phyloP scores from a whole-genome alignment of 37 sponge, comb jelly and placozoan species.

The Axinella damicornis region DNA sequence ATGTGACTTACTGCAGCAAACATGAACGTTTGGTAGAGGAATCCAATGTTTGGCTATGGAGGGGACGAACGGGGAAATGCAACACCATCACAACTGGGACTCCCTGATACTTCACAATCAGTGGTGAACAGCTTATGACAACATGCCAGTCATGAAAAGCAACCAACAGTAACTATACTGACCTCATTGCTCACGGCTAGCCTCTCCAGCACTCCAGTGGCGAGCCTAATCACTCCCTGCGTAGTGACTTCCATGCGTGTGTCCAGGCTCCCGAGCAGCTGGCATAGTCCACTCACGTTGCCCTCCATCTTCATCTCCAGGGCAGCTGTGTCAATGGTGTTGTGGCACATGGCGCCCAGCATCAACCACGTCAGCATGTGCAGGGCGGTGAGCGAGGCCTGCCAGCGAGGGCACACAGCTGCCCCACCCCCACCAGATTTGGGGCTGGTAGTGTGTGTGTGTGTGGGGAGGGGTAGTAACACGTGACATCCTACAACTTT shows the following conservation, averaged over 20 bases:
- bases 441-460: background rate
- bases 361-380: conserved; percentile 47
- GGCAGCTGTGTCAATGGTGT: conserved; percentile 15
- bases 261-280: conserved; percentile 30
- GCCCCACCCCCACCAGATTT: background rate
- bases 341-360: conserved; percentile 50
- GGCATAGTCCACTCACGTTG: conserved; percentile 5
- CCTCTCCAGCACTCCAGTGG: conserved; percentile 22
- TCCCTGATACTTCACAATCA: no score
- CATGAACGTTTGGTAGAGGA: conserved; percentile 9
- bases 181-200: background rate
- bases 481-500: no score
- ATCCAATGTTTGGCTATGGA: background rate
- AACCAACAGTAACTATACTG: background rate
- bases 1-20: conserved; percentile 36
- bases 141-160: background rate
- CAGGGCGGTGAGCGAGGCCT: background rate
- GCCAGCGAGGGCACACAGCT: background rate
- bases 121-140: no score
- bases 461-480: no score
- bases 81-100: no score
- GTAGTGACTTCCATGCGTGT: conserved; percentile 15
- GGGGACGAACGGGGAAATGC: no score
- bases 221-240: background rate
- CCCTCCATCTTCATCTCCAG: conserved; percentile 10